Conservation (phyloP, 2,113 vertebrate genomes). For the Rhodinocichla rosea region DNA sequence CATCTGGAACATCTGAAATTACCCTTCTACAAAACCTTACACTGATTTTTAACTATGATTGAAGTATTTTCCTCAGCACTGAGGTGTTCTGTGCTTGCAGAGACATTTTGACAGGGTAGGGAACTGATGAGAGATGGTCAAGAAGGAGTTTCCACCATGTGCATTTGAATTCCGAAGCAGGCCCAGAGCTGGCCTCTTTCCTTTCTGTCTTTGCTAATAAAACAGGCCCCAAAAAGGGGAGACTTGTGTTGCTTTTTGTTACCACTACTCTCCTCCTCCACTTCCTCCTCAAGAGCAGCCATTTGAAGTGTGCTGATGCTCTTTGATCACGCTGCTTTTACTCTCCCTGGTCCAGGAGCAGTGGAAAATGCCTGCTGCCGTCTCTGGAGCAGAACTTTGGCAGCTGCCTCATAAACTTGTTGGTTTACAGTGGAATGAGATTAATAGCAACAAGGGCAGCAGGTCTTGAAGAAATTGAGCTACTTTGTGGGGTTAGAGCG, state of each 20-base stretch:
- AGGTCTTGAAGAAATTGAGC: neutral
- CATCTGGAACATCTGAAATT: neutral
- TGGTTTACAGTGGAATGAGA: neutral
- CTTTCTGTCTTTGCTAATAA: neutral
- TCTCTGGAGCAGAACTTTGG: neutral
- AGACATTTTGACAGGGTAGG: neutral
- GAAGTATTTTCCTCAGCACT: neutral
- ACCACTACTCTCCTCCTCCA: accelerated
- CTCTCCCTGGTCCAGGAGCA: neutral
- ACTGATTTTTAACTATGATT: neutral
- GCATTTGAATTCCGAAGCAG: neutral
- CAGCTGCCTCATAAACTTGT: neutral
- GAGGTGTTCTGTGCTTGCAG: neutral
- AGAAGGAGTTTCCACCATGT: neutral
- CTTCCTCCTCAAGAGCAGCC: neutral
- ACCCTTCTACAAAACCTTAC: neutral
- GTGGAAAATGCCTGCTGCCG: neutral
- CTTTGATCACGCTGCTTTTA: neutral
- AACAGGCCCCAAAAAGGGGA: neutral
- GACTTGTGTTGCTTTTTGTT: neutral
- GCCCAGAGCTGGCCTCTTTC: neutral
- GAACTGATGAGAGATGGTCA: neutral
- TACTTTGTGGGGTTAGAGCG: neutral
- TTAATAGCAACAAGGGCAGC: neutral
- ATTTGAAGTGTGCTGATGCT: neutral